These are phyloP conservation scores for Cherax destructor DNA, from an alignment of 1,140 invertebrate genomes.

Conservation along the genomic window DNA sequence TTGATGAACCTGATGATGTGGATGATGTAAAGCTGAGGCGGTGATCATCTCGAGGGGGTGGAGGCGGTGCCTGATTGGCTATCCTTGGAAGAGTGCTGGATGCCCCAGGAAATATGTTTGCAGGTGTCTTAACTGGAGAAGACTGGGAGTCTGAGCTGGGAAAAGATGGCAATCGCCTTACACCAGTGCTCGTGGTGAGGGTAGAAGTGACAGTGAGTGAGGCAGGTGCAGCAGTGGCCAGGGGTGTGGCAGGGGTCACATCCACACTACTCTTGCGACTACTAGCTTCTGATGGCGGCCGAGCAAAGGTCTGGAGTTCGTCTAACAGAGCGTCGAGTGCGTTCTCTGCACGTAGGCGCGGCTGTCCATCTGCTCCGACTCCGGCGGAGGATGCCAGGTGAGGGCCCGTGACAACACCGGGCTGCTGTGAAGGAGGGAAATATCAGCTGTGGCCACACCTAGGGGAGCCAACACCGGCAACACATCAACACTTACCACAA, in stretches of 20 bases:
- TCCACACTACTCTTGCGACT: slow-evolving; percentile 63
- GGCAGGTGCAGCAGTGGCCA: slow-evolving; percentile 34
- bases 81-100: slow-evolving; percentile 48
- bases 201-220: slow-evolving; percentile 46
- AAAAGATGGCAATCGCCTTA: slow-evolving; percentile 70
- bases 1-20: slow-evolving; percentile 57
- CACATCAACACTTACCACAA: background rate
- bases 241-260: slow-evolving; percentile 44
- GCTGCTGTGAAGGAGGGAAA: slow-evolving; percentile 53
- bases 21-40: slow-evolving; percentile 51
- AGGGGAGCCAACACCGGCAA: slow-evolving; percentile 56
- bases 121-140: slow-evolving; percentile 66
- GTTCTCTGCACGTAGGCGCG: slow-evolving; percentile 68
- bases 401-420: slow-evolving; percentile 66
- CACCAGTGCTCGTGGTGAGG: slow-evolving; percentile 54
- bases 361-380: slow-evolving; percentile 64
- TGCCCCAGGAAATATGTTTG: slow-evolving; percentile 44
- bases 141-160: slow-evolving; percentile 71
- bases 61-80: slow-evolving; percentile 33
- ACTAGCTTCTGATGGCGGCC: slow-evolving; percentile 59
- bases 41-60: slow-evolving; percentile 55
- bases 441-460: slow-evolving; percentile 8
- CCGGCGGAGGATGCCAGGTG: slow-evolving; percentile 67
- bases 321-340: slow-evolving; percentile 69
- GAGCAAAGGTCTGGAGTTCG: slow-evolving; percentile 63